Conservation (phyloP, 2,888 invertebrate species). For the Pinctada fucata region DNA sequence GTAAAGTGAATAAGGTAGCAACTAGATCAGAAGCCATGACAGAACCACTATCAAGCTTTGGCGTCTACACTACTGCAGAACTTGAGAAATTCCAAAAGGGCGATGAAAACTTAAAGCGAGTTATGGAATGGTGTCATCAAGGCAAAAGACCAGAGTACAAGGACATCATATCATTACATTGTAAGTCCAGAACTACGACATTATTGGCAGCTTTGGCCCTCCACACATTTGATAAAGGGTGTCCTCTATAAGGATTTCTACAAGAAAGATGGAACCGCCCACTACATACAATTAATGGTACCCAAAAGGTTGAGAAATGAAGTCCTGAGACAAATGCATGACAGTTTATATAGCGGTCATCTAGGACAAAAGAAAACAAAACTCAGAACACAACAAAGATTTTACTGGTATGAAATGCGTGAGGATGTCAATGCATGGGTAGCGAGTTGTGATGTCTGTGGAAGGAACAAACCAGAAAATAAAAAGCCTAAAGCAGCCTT, state of each 20-base stretch:
- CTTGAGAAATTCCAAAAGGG: background rate
- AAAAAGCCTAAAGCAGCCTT: conserved; percentile 26
- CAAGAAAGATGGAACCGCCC: conserved; percentile 13
- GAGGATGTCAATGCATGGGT: conserved; percentile 15
- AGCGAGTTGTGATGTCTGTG: conserved; percentile 26
- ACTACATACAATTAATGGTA: conserved; percentile 14
- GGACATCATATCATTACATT: background rate
- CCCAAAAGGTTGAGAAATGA: conserved; percentile 21
- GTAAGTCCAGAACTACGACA: conserved; percentile 24
- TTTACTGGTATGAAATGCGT: conserved; percentile 33
- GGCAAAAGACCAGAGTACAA: background rate
- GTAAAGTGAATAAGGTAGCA: background rate
- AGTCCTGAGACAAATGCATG: conserved; percentile 32
- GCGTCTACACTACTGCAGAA: background rate
- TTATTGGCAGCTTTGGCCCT: conserved; percentile 30
- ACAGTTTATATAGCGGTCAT: conserved; percentile 30
- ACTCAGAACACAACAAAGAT: conserved; percentile 15
- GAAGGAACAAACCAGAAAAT: conserved; percentile 27
- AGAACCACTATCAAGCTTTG: background rate
- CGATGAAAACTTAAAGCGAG: background rate
- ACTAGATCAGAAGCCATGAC: background rate
- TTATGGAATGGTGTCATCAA: background rate
- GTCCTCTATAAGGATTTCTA: conserved; percentile 24
- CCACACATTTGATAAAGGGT: conserved; percentile 23
- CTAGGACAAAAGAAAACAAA: conserved; percentile 35